Base-by-base conservation (phyloP, 2,888 invertebrate species). In the Pristionchus entomophagus region DNA sequence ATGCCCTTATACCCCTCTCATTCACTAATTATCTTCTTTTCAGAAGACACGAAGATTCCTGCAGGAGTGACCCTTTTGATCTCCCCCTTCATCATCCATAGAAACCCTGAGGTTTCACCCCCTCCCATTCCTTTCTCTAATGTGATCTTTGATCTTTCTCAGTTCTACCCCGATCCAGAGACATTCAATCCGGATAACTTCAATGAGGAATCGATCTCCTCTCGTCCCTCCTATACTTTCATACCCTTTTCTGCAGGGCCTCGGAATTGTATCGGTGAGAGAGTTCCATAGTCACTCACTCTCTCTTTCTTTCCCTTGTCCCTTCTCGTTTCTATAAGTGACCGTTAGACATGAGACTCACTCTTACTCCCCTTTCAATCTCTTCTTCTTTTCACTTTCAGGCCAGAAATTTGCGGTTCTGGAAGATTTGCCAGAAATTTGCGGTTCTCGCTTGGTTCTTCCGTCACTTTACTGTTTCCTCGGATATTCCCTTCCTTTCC, bases 101-200 rank as follows among this genome's bases (percentile, higher is more conserved):
- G 84, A 19, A 89, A 89, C 59, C 84, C 85, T 22, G 8, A 86
- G 62, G 86, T 86, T 8, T 51, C 19, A n/a, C n/a, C n/a, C n/a
- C n/a, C n/a, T n/a, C n/a, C n/a, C 22, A 32, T 22, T 45, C 22
- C 41, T 12, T 62, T 45, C 10, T 1, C 14, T 14, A 5, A 10
- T n/a, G 10, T 41, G 32, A 80, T 49, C 78, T 6, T 32, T 51
- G 53, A 32, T 80, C 51, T 56, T 22, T 17, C 51, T 22, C 69
- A 84, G 84, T 51, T 49, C 69, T 84, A 65, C n/a, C 69, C 84
- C 2, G 32, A 94, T 78, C 94, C 94, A 1, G 92, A 94, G 22
- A 89, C 73, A 49, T 94, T 94, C 90, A 93, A 94, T 86, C 94
- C 94, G 0, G 94, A 94, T 81, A 91, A 94, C 84, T 95, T 94